These are phyloP conservation scores for Acrobasis repandana DNA, from an alignment of 2,888 invertebrate genomes.

Conservation along the genomic window DNA sequence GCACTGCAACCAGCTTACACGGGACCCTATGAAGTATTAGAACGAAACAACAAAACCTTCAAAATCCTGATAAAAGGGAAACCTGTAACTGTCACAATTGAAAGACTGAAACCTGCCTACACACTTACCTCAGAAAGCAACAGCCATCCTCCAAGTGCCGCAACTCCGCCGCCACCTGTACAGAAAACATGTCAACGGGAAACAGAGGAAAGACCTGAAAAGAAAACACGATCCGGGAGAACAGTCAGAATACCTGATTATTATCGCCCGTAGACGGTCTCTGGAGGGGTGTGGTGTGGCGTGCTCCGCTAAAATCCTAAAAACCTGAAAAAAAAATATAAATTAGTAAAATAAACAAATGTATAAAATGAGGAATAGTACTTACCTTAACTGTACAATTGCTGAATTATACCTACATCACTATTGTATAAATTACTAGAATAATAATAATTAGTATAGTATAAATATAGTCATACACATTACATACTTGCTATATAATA, in stretches of 20 bases:
- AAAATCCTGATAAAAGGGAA: background rate
- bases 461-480: too few species aligned
- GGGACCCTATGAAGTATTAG: background rate
- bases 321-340: too few species aligned
- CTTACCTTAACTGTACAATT: too few species aligned
- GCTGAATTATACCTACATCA: too few species aligned
- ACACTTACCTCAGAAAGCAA: background rate
- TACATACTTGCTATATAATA: too few species aligned
- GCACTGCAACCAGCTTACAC: conserved; percentile 1
- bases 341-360: too few species aligned
- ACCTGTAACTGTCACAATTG: background rate
- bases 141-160: background rate
- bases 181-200: background rate
- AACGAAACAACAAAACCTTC: background rate
- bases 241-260: background rate
- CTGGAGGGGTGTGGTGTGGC: too few species aligned
- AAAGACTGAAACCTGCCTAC: conserved; percentile 1
- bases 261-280: conserved; percentile 2
- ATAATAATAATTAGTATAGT: too few species aligned
- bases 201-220: too few species aligned
- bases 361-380: too few species aligned
- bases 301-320: too few species aligned
- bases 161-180: background rate
- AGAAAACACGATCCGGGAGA: background rate
- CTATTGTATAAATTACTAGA: too few species aligned